Base-by-base conservation (phyloP, 2,113 vertebrate species). In the Lathamus discolor region DNA sequence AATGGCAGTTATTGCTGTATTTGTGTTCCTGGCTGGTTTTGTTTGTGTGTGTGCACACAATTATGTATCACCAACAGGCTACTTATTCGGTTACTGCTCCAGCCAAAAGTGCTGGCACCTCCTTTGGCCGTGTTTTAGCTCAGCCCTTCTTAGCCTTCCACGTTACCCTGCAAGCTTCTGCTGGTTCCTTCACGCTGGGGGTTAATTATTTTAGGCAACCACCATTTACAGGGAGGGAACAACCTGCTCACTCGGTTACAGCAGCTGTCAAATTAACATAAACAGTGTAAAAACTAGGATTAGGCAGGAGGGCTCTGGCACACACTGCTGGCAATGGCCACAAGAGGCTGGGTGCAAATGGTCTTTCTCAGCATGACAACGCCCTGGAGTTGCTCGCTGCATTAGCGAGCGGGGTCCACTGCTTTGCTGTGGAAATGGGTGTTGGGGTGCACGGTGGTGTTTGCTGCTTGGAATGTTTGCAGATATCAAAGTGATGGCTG, bases 171-270 rank as follows among this genome's bases (percentile, higher is more conserved):
- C 15, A 72, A 68, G 63, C 46, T 77, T 37, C 70, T 86, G 69
- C 74, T 31, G 41, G 28, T n/a, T 73, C 37, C 68, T 28, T 75
- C 13, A 0, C 9, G 63, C 63, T 81, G 31, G 37, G 19, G n/a
- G 55, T 81, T 51, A 76, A 64, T 75, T 72, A 83, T 63, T 86
- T 93, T 41, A 78, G 75, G 66, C 52, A 31, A 78, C 7, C 55
- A 84, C 93, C 86, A 78, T 96, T 90, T 96, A 95, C 76, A 86
- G 95, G 86, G 88, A 84, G 73, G 83, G 88, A 95, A 48, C 61
- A 72, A 83, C 88, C 44, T 35, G 86, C 86, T 86, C 73, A 2
- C 37, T 94, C 0, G 0, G 19, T 86, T 51, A 74, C 20, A 78
- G 79, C 72, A 54, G 82, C 92, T 93, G 90, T 70, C 82, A 93